phyloP scores from a whole-genome alignment of 1,140 invertebrate species.

The Tigriopus japonicus region DNA sequence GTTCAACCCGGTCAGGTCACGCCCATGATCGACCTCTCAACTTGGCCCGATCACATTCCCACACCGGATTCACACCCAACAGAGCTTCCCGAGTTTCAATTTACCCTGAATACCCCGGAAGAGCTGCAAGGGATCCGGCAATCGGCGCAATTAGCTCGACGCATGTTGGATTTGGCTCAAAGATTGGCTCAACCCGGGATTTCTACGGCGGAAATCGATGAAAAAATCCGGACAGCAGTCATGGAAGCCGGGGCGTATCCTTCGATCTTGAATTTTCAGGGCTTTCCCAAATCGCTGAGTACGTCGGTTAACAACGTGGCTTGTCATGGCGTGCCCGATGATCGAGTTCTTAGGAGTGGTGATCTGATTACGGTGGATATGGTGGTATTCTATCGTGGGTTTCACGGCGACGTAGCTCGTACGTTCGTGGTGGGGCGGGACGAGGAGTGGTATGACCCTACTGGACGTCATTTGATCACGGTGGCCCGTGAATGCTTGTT shows the following conservation, averaged over 20 bases:
- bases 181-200: constrained; percentile 19
- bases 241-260: constrained; percentile 58
- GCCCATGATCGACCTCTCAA: no score
- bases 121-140: not conserved
- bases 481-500: not conserved
- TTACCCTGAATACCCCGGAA: not conserved
- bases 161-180: not conserved
- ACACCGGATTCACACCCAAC: no score
- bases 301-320: constrained; percentile 87
- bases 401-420: constrained; percentile 78
- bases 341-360: constrained; percentile 40
- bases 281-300: constrained; percentile 82
- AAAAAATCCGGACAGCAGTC: constrained; percentile 43
- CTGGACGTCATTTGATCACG: constrained; percentile 28
- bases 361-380: constrained; percentile 34
- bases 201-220: constrained; percentile 73
- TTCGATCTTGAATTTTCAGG: constrained; percentile 63
- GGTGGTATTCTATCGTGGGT: constrained; percentile 40
- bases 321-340: constrained; percentile 85
- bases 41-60: no score
- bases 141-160: not conserved
- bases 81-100: no score
- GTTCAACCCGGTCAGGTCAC: no score
- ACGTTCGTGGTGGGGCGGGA: constrained; percentile 57
- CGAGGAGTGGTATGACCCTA: constrained; percentile 38